Conservation (phyloP, 2,888 invertebrate species). For the Thysanoteuthis rhombus region DNA sequence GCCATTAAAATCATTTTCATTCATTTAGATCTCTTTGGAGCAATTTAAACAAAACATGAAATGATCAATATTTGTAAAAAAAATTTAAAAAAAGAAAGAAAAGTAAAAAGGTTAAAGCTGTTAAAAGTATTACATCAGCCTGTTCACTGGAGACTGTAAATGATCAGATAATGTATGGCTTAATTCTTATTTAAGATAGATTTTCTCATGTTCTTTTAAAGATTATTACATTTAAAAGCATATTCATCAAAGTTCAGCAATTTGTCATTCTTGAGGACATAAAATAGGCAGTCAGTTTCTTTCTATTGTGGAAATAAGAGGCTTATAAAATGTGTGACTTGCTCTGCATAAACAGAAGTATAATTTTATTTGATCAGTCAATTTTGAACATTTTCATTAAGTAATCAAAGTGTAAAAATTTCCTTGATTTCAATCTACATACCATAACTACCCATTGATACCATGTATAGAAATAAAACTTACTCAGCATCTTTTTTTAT, state of each 20-base stretch:
- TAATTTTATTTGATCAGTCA: background rate
- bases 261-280: background rate
- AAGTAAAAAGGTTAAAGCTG: too few species aligned
- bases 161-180: background rate
- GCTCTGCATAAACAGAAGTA: background rate
- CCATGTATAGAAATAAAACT: too few species aligned
- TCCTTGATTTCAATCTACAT: background rate
- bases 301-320: background rate
- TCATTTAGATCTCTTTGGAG: background rate
- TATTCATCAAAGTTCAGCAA: background rate
- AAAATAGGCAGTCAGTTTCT: background rate
- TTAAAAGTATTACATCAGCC: too few species aligned
- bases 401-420: background rate
- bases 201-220: background rate
- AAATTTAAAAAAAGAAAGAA: too few species aligned
- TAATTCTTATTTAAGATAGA: background rate
- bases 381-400: background rate
- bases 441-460: background rate
- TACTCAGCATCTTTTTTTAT: too few species aligned
- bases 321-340: background rate
- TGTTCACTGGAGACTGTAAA: background rate
- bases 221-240: background rate
- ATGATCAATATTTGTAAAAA: background rate
- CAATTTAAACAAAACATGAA: background rate
- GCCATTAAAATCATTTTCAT: background rate